These are phyloP conservation scores for Bothrops jararaca DNA, from an alignment of 2,113 vertebrate genomes.

Conservation along the genomic window DNA sequence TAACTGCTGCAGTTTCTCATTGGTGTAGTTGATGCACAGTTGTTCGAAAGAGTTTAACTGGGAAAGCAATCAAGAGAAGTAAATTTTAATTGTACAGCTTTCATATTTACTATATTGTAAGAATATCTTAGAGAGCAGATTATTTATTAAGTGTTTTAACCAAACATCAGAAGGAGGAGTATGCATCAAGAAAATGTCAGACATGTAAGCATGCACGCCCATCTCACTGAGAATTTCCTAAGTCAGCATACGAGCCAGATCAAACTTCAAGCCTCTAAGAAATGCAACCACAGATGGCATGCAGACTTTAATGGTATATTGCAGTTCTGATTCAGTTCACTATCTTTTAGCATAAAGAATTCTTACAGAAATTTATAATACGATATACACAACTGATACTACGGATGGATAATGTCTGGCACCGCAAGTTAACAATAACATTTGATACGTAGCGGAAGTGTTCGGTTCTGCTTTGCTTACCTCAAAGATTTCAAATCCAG, in stretches of 20 bases:
- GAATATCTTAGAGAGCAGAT: background rate
- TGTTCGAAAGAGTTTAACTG: constrained; percentile 99
- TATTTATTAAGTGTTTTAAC: background rate
- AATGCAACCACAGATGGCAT: background rate
- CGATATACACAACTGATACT: background rate
- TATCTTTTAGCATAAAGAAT: background rate
- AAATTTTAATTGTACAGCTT: background rate
- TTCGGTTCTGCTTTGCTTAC: constrained; percentile 60
- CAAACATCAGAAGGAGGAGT: background rate
- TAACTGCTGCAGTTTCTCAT: constrained; percentile 97
- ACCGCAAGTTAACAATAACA: background rate
- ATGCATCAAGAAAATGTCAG: background rate
- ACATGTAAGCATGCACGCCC: background rate
- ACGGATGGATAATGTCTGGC: background rate
- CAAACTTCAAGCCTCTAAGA: background rate
- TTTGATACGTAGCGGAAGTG: background rate
- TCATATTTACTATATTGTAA: background rate
- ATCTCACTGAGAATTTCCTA: background rate
- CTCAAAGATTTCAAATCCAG: constrained; percentile 98
- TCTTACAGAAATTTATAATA: background rate
- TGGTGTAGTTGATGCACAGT: constrained; percentile 98
- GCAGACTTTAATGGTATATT: background rate
- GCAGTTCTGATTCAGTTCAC: background rate
- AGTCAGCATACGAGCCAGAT: background rate
- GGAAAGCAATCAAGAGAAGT: background rate